Conservation (phyloP, 2,113 vertebrate genomes). For the Actenoides lindsayi region DNA sequence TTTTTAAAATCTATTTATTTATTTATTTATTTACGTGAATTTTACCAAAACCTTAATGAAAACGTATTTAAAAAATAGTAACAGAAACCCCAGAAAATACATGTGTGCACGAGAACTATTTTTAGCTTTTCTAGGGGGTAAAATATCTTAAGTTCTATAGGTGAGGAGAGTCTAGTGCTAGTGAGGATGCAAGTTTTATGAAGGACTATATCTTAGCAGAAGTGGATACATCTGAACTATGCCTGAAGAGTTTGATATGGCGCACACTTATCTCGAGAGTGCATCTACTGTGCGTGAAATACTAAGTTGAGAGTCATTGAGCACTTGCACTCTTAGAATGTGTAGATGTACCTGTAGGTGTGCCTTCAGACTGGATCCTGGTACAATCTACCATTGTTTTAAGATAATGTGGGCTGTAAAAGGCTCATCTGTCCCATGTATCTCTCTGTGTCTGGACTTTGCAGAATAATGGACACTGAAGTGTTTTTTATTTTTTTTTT, state of each 20-base stretch:
- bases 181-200: not conserved
- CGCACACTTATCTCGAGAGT: not conserved
- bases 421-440: not conserved
- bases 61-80: not conserved
- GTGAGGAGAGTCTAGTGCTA: not conserved
- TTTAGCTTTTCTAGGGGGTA: not conserved
- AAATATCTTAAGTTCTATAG: not conserved
- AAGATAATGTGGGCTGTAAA: not conserved
- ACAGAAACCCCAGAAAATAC: not conserved
- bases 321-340: not conserved
- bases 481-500: not conserved
- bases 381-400: not conserved
- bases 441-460: not conserved
- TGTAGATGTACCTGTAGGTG: not conserved
- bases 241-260: not conserved
- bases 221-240: not conserved
- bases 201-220: not conserved
- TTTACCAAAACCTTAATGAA: not conserved
- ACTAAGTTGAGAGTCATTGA: not conserved
- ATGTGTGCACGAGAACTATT: not conserved
- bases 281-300: not conserved
- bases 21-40: no score
- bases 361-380: not conserved
- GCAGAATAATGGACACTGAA: not conserved
- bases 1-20: no score